phyloP scores from a whole-genome alignment of 1,140 invertebrate species.

The Anastrepha ludens region DNA sequence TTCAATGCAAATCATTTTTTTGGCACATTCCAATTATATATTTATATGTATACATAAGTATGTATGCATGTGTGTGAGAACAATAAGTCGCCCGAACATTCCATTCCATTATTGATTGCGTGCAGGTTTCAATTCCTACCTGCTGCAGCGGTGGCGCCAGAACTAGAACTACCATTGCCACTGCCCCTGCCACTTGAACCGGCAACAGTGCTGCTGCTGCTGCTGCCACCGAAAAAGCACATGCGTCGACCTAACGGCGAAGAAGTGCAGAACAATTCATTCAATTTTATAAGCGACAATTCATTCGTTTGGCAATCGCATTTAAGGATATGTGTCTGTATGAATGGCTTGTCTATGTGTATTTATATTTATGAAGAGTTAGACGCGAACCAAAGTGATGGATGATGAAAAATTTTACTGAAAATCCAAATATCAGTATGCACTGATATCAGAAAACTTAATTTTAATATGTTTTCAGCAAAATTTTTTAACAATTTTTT shows the following conservation, averaged over 20 bases:
- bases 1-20: slow-evolving; percentile 12
- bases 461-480: too few species aligned
- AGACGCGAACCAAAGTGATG: too few species aligned
- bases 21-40: neutral
- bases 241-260: slow-evolving; percentile 65
- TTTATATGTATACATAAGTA: neutral
- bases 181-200: neutral
- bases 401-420: too few species aligned
- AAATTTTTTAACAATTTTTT: too few species aligned
- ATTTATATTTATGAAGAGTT: too few species aligned
- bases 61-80: neutral
- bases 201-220: slow-evolving; percentile 58
- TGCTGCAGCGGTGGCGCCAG: slow-evolving; percentile 59
- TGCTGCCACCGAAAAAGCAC: slow-evolving; percentile 67
- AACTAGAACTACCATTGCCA: slow-evolving; percentile 58
- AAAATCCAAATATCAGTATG: too few species aligned
- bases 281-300: neutral
- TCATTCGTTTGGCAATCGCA: neutral
- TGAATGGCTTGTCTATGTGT: too few species aligned
- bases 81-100: neutral
- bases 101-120: neutral
- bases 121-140: slow-evolving; percentile 5
- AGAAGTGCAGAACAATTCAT: neutral
- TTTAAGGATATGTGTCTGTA: too few species aligned
- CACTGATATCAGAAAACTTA: too few species aligned